These are phyloP conservation scores for Eupithecia abbreviata DNA, from an alignment of 2,888 invertebrate species.

Conservation along the genomic window DNA sequence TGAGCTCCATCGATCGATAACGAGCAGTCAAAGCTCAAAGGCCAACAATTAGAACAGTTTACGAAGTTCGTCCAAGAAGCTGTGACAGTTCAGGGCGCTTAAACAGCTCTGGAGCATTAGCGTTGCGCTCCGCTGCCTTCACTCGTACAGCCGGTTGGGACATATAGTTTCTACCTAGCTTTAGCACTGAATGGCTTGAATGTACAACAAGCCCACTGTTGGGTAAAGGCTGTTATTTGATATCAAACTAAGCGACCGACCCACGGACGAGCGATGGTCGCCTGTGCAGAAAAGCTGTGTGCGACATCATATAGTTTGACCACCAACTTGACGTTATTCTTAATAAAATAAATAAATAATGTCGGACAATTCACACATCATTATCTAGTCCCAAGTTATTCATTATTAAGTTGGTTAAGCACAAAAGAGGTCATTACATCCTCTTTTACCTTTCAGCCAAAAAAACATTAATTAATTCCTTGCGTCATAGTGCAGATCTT, in stretches of 20 bases:
- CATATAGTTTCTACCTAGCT: not conserved
- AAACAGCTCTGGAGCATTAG: conserved; percentile 14
- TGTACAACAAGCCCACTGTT: not conserved
- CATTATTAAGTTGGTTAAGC: no score
- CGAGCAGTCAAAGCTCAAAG: conserved; percentile 10
- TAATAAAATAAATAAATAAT: no score
- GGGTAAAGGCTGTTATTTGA: not conserved
- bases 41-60: conserved; percentile 9
- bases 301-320: no score
- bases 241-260: not conserved
- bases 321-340: not conserved
- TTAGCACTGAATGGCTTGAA: not conserved
- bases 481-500: no score
- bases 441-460: no score
- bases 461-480: no score
- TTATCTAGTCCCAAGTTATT: no score
- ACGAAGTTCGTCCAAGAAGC: conserved; percentile 20
- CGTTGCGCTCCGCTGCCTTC: not conserved
- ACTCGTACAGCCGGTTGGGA: not conserved
- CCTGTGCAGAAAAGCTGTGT: no score
- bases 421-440: no score
- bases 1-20: not conserved
- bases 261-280: not conserved
- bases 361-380: no score
- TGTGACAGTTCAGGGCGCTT: conserved; percentile 15